Base-by-base conservation (phyloP, 2,797 vertebrate species). In the Bradypus variegatus region DNA sequence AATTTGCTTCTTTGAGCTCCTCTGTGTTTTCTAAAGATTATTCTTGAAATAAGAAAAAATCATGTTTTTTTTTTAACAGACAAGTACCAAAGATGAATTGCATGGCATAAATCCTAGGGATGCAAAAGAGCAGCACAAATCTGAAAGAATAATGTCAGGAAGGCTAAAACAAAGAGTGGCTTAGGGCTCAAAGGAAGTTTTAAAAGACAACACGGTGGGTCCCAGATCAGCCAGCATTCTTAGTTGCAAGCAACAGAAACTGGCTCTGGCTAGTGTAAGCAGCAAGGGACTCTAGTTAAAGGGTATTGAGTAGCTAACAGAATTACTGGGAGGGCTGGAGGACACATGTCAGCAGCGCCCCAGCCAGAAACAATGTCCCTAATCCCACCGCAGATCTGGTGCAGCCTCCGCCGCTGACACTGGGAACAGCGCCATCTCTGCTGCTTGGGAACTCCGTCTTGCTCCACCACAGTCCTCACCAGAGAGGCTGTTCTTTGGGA, bases 11-110 rank as follows among this genome's bases (percentile, higher is more conserved):
- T 83, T 62, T 64, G 86, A 83, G 18, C 41, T 67, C 78, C 25
- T 79, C 12, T 48, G 36, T 93, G 36, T 84, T 87, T 91, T 95
- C 41, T 14, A 89, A 48, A 73, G 76, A 31, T 91, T 78, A 73
- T 79, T 79, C 58, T 79, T 89, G 82, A 87, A 75, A 75, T 64
- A 67, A 76, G 72, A 79, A 86, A 89, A 91, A 78, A 75, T 81
- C 82, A 48, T 53, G 38, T 50, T 25, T 83, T 89, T 94, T 91
- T 87, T 14, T 50, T 14, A 90, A 72, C 53, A 88, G 80, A 65
- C 65, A 60, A 60, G 31, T 62, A 55, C n/a, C 38, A 78, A 78
- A 84, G 53, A 76, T 65, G 78, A 87, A 64, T 87, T 75, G 69
- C 79, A 7, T 87, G 67, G 41, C 67, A 53, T 80, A 70, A 78